Evolutionary conservation across 1,140 invertebrate genomes (phyloP).

Genomic region (Popillia japonica): DNA sequence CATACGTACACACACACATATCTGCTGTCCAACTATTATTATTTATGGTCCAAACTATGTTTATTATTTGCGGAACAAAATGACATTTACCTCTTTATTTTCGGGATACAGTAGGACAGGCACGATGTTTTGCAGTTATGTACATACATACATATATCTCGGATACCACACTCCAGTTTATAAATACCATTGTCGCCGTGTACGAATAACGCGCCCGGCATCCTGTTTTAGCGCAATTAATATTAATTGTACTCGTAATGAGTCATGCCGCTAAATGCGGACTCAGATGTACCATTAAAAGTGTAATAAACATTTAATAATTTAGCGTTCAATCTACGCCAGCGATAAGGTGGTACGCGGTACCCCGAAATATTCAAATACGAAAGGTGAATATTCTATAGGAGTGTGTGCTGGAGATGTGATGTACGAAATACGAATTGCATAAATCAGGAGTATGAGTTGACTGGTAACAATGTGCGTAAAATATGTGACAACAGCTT

Average conservation of each 20-base stretch:
- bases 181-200: conserved; percentile 5
- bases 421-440: no score
- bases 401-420: neutral
- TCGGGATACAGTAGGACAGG: no score
- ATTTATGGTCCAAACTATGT: neutral
- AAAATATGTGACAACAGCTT: no score
- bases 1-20: neutral
- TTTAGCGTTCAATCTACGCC: conserved; percentile 8
- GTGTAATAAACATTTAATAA: conserved; percentile 16
- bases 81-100: neutral
- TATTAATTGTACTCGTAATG: conserved; percentile 11
- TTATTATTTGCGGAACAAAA: neutral
- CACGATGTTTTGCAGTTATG: no score
- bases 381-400: neutral
- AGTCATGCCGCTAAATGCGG: neutral
- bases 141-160: no score
- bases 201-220: neutral
- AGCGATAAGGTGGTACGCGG: neutral
- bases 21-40: neutral
- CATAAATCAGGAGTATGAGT: no score
- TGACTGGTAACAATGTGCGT: no score
- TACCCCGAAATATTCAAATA: neutral
- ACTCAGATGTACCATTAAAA: neutral
- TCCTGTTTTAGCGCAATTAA: conserved; percentile 10
- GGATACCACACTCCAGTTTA: neutral